These are phyloP conservation scores for Ivindomyrus marchei DNA, from an alignment of 2,113 vertebrate genomes.

Conservation along the genomic window DNA sequence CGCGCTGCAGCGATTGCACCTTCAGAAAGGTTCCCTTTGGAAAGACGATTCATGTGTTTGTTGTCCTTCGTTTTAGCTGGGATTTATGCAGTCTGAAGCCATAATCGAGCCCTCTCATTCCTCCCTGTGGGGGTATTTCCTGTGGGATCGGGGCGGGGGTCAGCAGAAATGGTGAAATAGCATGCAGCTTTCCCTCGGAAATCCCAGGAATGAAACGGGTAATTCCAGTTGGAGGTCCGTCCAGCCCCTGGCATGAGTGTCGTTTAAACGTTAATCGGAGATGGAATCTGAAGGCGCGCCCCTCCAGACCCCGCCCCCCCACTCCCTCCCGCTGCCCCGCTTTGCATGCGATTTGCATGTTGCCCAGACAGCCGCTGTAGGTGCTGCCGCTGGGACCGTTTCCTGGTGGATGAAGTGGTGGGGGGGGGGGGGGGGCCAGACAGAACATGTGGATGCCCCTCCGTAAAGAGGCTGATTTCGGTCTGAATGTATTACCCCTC, in stretches of 20 bases:
- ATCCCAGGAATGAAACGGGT: neutral
- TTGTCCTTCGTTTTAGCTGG: neutral
- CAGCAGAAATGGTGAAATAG: neutral
- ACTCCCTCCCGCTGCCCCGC: neutral
- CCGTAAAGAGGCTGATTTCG: neutral
- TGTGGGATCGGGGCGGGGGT: neutral
- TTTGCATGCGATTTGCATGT: slow-evolving; percentile 39
- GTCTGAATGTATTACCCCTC: slow-evolving; percentile 37
- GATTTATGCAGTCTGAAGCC: neutral
- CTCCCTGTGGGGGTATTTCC: neutral
- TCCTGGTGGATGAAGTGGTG: neutral
- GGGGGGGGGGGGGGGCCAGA: neutral
- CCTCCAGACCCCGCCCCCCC: neutral
- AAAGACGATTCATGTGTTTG: neutral
- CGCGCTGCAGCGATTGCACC: neutral
- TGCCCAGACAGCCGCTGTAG: slow-evolving; percentile 25
- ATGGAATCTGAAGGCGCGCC: neutral
- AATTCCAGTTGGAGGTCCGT: neutral
- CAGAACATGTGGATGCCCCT: neutral
- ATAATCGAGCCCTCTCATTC: neutral
- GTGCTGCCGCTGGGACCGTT: neutral
- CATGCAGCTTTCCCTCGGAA: neutral
- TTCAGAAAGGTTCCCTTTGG: neutral
- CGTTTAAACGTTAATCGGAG: neutral
- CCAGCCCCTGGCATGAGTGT: neutral